These are phyloP conservation scores for Capromys pilorides DNA, from an alignment of 2,797 vertebrate species.

Conservation along the genomic window DNA sequence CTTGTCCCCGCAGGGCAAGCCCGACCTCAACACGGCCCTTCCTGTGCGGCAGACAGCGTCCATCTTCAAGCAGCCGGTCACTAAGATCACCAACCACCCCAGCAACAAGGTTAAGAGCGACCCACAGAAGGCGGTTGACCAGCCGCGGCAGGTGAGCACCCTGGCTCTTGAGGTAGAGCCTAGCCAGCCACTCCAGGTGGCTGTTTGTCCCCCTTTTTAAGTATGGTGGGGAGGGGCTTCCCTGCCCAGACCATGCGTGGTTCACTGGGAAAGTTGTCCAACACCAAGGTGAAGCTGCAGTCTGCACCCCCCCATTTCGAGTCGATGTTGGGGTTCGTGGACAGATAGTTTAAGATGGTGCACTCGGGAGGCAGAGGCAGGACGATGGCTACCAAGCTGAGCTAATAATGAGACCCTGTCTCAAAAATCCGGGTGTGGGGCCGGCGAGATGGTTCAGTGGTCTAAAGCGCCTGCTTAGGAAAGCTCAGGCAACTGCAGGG, in stretches of 20 bases:
- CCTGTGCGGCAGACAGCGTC: conserved; percentile 98
- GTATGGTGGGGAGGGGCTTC: neutral
- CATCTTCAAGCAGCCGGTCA: conserved; percentile 98
- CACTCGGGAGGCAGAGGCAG: neutral
- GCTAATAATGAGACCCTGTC: neutral
- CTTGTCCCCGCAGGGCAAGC: conserved; percentile 90
- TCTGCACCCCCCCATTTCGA: too few species aligned
- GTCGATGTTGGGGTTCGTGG: neutral
- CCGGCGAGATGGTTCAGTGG: too few species aligned
- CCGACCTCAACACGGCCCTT: conserved; percentile 96
- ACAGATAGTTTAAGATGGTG: neutral
- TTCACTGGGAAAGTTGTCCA: neutral
- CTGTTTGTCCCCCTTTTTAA: neutral
- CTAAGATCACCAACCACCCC: conserved; percentile 99
- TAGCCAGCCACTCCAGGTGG: neutral
- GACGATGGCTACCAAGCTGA: neutral
- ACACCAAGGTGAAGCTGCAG: neutral
- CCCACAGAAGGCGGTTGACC: conserved; percentile 98
- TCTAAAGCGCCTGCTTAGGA: too few species aligned
- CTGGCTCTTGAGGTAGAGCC: fast-evolving
- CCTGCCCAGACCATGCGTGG: neutral
- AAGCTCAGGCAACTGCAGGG: too few species aligned
- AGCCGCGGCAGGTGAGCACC: conserved; percentile 94
- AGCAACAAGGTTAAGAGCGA: conserved; percentile 99
- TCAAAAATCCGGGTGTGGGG: neutral